phyloP scores from a whole-genome alignment of 2,797 vertebrate genomes.

The Parambassis ranga region DNA sequence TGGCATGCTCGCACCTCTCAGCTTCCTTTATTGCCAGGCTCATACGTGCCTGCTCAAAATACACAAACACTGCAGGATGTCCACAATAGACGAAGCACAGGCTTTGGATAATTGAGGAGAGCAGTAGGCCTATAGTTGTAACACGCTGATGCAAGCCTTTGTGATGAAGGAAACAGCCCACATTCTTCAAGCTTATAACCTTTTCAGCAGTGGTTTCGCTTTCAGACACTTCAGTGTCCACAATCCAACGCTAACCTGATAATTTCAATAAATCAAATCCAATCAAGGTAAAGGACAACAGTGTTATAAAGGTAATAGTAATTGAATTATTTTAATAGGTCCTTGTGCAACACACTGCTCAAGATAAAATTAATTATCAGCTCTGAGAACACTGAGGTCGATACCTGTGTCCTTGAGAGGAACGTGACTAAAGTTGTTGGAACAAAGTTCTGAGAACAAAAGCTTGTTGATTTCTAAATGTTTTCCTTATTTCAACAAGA shows the following conservation, averaged over 20 bases:
- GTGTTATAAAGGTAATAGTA: background rate
- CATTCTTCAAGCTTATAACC: background rate
- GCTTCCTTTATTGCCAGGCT: constrained; percentile 39
- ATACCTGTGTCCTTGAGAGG: constrained; percentile 12
- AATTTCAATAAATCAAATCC: constrained; percentile 31
- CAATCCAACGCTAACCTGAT: constrained; percentile 12
- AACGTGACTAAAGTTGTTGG: background rate
- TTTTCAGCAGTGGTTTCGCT: background rate
- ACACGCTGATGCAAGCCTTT: constrained; percentile 13
- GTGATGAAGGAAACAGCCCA: constrained; percentile 3
- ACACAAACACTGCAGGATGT: constrained; percentile 10
- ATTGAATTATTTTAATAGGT: constrained; percentile 42
- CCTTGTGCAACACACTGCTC: constrained; percentile 5
- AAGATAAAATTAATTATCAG: constrained; percentile 43
- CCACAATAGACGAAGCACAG: background rate
- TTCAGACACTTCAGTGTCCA: background rate
- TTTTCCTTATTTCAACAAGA: no score
- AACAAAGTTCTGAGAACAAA: background rate
- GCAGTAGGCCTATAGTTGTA: constrained; percentile 9
- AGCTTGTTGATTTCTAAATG: background rate
- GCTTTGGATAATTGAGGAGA: constrained; percentile 16
- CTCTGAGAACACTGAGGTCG: background rate
- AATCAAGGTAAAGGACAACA: constrained; percentile 31
- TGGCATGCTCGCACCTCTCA: constrained; percentile 26
- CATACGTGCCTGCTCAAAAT: constrained; percentile 35